A percentile compares a stretch with the other conserved stretches of the same genome.
Evolutionary conservation across 2,797 vertebrate genomes (phyloP).

Genomic region (Clarias pachynema): DNA sequence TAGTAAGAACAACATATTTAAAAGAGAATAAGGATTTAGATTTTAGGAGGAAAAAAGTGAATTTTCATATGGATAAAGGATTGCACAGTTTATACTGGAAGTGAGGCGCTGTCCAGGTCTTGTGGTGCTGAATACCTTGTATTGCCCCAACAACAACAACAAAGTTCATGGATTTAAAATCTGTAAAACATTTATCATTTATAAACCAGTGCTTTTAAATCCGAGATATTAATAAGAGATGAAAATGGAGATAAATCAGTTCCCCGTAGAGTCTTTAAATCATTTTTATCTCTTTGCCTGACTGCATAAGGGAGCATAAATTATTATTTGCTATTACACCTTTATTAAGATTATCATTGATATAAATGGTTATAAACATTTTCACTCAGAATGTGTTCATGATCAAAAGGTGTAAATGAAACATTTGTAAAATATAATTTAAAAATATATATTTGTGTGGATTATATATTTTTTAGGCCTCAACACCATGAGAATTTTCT

Average conservation of each 20-base stretch:
- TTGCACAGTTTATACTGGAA: constrained; percentile 21
- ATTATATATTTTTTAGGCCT: neutral
- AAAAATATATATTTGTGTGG: neutral
- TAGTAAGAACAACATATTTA: neutral
- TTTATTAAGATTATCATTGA: neutral
- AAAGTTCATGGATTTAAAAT: neutral
- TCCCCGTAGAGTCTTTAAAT: neutral
- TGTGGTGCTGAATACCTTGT: constrained; percentile 77
- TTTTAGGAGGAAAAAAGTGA: neutral
- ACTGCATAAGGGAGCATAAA: neutral
- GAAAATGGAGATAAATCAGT: neutral
- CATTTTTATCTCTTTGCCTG: too few species aligned
- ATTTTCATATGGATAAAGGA: neutral
- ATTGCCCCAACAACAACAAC: constrained; percentile 26
- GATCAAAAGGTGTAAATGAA: neutral
- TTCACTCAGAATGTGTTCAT: neutral
- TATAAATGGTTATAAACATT: neutral
- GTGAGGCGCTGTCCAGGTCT: constrained; percentile 74
- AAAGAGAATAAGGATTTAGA: neutral
- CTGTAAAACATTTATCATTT: neutral
- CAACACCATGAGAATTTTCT: neutral
- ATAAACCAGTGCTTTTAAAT: neutral
- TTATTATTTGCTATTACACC: neutral
- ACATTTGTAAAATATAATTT: neutral
- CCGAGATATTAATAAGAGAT: neutral